Conservation (phyloP, 2,113 vertebrate species). For the Hystrix cristata region DNA sequence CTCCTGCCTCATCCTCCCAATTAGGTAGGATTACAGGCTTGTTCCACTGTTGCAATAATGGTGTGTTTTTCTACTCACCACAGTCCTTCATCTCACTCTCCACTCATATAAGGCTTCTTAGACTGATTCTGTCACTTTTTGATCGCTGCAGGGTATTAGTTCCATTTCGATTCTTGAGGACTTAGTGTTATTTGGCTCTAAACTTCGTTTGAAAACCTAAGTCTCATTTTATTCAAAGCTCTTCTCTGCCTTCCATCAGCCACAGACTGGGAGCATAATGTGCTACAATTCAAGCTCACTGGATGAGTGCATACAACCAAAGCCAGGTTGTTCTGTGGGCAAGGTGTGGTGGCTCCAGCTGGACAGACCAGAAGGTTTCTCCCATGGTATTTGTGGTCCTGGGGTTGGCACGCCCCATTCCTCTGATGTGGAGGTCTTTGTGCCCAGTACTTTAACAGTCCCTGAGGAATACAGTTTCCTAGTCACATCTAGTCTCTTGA, state of each 20-base stretch:
- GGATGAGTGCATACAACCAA: not conserved
- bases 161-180: not conserved
- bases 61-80: not conserved
- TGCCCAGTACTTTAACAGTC: not conserved
- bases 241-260: not conserved
- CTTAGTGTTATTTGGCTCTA: not conserved
- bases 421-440: not conserved
- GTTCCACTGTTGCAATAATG: not conserved
- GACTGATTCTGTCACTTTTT: not conserved
- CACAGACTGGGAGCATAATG: fast-evolving
- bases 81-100: not conserved
- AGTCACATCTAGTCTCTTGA: not conserved
- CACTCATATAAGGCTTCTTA: not conserved
- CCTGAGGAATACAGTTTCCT: not conserved
- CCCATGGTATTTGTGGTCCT: not conserved
- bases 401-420: not conserved
- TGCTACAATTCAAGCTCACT: not conserved
- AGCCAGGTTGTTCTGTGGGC: not conserved
- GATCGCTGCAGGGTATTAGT: not conserved
- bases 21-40: too few relatives aligned
- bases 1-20: too few relatives aligned
- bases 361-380: not conserved
- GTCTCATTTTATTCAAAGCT: not conserved
- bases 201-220: not conserved
- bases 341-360: not conserved